These are phyloP conservation scores for Stichopus chloronotus DNA, from an alignment of 35 echinoderm and acorn worm species.

Conservation along the genomic window DNA sequence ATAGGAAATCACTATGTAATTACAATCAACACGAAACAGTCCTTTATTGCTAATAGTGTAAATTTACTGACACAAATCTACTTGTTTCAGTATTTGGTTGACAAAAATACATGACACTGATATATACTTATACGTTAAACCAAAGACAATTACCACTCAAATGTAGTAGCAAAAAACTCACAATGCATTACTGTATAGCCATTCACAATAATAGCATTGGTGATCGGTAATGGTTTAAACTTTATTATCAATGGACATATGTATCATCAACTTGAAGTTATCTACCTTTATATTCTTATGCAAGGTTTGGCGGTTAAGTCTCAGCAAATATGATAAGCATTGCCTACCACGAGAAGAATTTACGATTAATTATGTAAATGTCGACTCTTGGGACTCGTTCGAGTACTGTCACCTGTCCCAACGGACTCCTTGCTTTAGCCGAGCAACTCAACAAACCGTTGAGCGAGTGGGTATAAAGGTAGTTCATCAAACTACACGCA, in stretches of 20 bases:
- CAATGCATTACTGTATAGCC: too few species aligned
- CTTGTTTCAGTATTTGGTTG: too few species aligned
- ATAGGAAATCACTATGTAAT: too few species aligned
- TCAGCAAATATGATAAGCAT: slow-evolving; percentile 34
- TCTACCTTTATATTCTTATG: background rate
- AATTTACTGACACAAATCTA: too few species aligned
- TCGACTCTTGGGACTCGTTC: slow-evolving; percentile 21
- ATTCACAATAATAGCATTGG: background rate
- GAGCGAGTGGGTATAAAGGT: background rate
- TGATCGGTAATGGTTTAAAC: background rate
- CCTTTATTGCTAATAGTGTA: too few species aligned
- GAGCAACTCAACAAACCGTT: too few species aligned
- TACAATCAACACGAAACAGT: too few species aligned
- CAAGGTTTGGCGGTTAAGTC: background rate
- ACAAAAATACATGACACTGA: too few species aligned
- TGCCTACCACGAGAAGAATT: slow-evolving; percentile 33
- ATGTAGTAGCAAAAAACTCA: too few species aligned
- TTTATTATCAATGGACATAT: too few species aligned
- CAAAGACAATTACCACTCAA: too few species aligned
- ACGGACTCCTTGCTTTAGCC: background rate
- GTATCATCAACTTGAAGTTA: background rate
- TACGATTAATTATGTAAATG: slow-evolving; percentile 58
- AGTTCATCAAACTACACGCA: background rate
- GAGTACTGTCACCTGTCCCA: slow-evolving; percentile 24
- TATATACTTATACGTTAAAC: too few species aligned